Conservation (phyloP, 2,888 invertebrate species). For the Troides helena region DNA sequence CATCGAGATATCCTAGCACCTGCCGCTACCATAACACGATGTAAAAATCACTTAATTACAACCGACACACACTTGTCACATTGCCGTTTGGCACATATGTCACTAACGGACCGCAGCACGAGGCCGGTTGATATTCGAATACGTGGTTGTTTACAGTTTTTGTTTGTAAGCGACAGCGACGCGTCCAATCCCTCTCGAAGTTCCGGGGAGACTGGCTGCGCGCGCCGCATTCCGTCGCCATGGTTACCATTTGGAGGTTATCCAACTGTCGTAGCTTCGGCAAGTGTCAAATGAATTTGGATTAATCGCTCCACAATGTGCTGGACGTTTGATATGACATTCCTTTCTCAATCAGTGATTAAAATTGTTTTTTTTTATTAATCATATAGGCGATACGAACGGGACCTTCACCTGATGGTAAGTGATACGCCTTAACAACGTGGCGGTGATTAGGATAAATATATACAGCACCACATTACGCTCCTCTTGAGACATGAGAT, state of each 20-base stretch:
- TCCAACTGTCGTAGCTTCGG: constrained; percentile 31
- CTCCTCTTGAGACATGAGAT: too few species aligned
- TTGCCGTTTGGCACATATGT: not conserved
- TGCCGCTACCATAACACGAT: constrained; percentile 49
- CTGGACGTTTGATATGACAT: not conserved
- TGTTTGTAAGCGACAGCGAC: constrained; percentile 42
- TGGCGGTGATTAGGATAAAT: too few species aligned
- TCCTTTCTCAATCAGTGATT: not conserved
- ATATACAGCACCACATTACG: too few species aligned
- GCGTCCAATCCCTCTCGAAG: constrained; percentile 53
- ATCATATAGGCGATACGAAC: too few species aligned
- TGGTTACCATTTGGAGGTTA: constrained; percentile 52
- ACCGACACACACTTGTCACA: too few species aligned
- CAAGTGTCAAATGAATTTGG: constrained; percentile 26
- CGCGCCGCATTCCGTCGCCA: constrained; percentile 70
- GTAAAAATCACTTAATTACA: constrained; percentile 21
- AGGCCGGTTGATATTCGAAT: constrained; percentile 22
- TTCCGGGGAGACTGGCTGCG: constrained; percentile 66
- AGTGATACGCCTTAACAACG: too few species aligned
- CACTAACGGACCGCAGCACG: not conserved
- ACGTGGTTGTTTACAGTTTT: constrained; percentile 35
- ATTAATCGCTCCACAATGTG: constrained; percentile 25
- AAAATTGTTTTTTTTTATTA: too few species aligned
- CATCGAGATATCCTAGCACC: constrained; percentile 44
- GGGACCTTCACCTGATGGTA: too few species aligned